Evolutionary conservation across 2,888 invertebrate genomes (phyloP), one percentile per base, ranked within the genome.

Genomic region (Polietes domitor): DNA sequence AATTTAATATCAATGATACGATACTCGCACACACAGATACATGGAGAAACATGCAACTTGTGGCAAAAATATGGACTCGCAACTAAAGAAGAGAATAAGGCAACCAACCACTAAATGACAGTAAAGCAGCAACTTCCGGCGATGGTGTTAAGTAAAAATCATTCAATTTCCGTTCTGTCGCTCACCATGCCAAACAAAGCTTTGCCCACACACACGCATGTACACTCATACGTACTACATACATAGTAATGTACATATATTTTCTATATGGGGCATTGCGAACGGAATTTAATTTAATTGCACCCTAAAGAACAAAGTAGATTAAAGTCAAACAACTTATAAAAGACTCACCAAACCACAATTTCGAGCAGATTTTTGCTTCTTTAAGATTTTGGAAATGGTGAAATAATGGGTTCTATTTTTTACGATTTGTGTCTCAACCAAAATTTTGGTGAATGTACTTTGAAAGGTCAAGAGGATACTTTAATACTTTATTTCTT

Each of bases 61-160:
- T 58, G 55, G 17, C 73, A 73, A 73, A 55, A 72, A 50, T n/a
- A n/a, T n/a, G n/a, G n/a, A n/a, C n/a, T n/a, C n/a, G 4, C 37
- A 15, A 15, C 15, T 24, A 43, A 70, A 17, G 15, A 70, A 68
- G 37, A 37, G n/a, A 32, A 24, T 9, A 47, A 68, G 55, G 53
- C 76, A 80, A 75, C 86, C 89, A 90, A 90, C 91, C 90, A 90
- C 90, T 90, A 89, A 90, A 90, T 89, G 89, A 89, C 89, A 90
- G 89, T 90, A 90, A 90, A 90, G 89, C 88, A 89, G 89, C 87
- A 88, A 89, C 90, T 90, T 90, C 91, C 90, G 89, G 68, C 15
- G 24, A 87, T 88, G 87, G 89, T 88, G 88, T 90, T 90, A 90
- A 89, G 90, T 90, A 90, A 90, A 84, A 90, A 90, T 90, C 89